Evolutionary conservation across 2,888 invertebrate species (phyloP).

Genomic region (Pseudococcus jackbeardsleyi): DNA sequence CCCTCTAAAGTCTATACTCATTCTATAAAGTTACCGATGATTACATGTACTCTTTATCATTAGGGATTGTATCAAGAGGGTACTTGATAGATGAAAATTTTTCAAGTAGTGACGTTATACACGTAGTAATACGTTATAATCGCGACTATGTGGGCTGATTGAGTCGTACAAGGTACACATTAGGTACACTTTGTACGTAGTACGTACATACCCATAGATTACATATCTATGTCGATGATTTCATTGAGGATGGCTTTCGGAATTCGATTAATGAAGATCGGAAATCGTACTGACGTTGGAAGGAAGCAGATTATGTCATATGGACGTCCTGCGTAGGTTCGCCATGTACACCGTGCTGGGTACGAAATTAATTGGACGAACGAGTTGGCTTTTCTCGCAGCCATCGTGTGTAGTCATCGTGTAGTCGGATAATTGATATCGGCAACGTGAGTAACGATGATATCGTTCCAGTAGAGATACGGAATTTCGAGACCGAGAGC

Average conservation of each 20-base stretch:
- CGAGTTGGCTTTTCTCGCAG: conserved; percentile 2
- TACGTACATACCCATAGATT: background rate
- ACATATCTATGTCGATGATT: background rate
- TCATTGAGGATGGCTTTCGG: conserved; percentile 25
- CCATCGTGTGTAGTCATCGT: background rate
- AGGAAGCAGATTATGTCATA: conserved; percentile 13
- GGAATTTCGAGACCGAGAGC: background rate
- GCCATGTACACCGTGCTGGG: background rate
- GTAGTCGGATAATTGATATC: conserved; percentile 23
- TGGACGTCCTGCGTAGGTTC: conserved; percentile 1
- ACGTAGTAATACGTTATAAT: background rate
- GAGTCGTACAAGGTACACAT: conserved; percentile 3
- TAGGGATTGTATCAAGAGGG: background rate
- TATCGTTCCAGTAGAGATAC: background rate
- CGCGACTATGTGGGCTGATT: background rate
- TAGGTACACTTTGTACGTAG: background rate
- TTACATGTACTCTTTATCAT: background rate
- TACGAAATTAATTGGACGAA: conserved; percentile 28
- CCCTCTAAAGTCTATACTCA: background rate
- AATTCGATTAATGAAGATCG: conserved; percentile 25
- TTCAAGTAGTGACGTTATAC: background rate
- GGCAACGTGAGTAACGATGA: conserved; percentile 30
- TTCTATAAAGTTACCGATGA: background rate
- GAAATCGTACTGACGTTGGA: conserved; percentile 11
- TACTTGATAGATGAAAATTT: conserved; percentile 10